These are phyloP conservation scores for Telmatherina bonti DNA, from an alignment of 2,797 vertebrate species.

Conservation along the genomic window DNA sequence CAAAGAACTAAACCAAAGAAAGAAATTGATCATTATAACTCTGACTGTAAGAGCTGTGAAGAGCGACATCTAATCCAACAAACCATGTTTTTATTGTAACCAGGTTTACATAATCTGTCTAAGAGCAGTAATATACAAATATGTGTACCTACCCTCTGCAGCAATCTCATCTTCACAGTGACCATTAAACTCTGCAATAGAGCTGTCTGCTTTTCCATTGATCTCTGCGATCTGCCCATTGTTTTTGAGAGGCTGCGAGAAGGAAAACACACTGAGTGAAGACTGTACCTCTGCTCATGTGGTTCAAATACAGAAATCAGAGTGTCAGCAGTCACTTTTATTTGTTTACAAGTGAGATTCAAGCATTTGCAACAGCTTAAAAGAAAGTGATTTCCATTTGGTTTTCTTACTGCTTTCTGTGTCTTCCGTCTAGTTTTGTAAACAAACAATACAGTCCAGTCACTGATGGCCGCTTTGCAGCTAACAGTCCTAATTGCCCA, in stretches of 20 bases:
- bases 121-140: slow-evolving; percentile 9
- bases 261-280: slow-evolving; percentile 36
- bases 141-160: slow-evolving; percentile 73
- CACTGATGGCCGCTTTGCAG: slow-evolving; percentile 5
- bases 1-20: slow-evolving; percentile 72
- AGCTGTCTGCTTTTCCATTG: slow-evolving; percentile 75
- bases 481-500: slow-evolving; percentile 34
- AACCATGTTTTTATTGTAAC: neutral
- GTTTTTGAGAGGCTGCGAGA: slow-evolving; percentile 82
- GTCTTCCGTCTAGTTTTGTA: slow-evolving; percentile 17
- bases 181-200: slow-evolving; percentile 60
- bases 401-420: slow-evolving; percentile 2
- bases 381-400: slow-evolving; percentile 21
- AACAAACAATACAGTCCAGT: slow-evolving; percentile 31
- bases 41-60: neutral
- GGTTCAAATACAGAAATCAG: neutral
- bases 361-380: neutral
- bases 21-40: slow-evolving; percentile 42
- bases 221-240: slow-evolving; percentile 83
- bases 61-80: slow-evolving; percentile 25
- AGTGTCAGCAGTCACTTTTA: neutral
- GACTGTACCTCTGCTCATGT: neutral
- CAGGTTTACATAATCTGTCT: neutral
- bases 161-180: slow-evolving; percentile 68
- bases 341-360: neutral